Conservation (phyloP, 1,140 invertebrate genomes). For the Philotrypesis tridentata region DNA sequence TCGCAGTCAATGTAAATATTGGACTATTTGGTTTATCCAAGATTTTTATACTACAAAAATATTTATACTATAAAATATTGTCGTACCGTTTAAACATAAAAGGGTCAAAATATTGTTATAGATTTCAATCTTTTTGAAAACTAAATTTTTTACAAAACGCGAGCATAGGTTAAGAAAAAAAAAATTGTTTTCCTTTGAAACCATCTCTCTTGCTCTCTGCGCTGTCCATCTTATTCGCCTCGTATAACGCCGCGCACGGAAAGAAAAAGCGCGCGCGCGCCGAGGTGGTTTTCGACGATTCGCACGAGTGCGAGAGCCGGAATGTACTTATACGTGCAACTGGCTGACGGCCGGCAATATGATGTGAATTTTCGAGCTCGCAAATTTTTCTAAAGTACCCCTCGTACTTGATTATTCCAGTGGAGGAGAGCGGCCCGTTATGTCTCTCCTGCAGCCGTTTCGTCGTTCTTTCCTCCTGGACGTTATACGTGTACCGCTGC, state of each 20-base stretch:
- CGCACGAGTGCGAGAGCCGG: neutral
- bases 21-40: neutral
- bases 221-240: slow-evolving; percentile 53
- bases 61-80: no score
- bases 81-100: neutral
- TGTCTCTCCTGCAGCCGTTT: neutral
- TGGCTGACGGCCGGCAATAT: neutral
- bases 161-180: neutral
- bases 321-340: no score
- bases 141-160: slow-evolving; percentile 17
- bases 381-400: slow-evolving; percentile 40
- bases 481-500: neutral
- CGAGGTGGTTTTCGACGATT: slow-evolving; percentile 1
- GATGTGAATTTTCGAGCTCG: slow-evolving; percentile 44
- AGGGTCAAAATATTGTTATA: slow-evolving; percentile 5
- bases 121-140: neutral
- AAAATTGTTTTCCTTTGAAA: slow-evolving; percentile 10
- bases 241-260: neutral
- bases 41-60: neutral
- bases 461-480: neutral
- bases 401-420: slow-evolving; percentile 44
- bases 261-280: neutral
- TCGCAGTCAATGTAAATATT: neutral
- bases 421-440: neutral
- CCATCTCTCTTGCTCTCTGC: no score